Conservation (phyloP, 2,797 vertebrate species). For the Pangasius djambal region DNA sequence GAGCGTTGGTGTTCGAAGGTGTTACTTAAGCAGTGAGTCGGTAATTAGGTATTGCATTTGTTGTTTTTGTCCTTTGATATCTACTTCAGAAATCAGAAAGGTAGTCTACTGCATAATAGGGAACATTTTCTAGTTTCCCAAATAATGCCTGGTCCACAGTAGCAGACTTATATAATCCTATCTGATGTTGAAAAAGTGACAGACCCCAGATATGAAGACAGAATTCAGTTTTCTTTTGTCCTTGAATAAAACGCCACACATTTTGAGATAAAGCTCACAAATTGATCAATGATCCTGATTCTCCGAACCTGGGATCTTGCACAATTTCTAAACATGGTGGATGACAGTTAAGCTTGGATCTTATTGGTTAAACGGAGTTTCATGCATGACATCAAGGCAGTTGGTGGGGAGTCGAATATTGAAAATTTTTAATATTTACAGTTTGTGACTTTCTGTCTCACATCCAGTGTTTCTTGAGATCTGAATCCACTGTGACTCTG, state of each 20-base stretch:
- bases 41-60: background rate
- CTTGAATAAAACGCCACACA: background rate
- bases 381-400: background rate
- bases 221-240: background rate
- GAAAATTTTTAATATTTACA: background rate
- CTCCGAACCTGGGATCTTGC: background rate
- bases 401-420: background rate
- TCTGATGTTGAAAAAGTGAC: background rate
- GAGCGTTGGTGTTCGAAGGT: constrained; percentile 1
- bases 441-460: background rate
- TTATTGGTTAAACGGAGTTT: background rate
- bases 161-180: background rate
- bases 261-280: background rate
- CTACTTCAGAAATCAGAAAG: background rate
- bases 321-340: background rate
- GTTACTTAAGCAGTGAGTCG: background rate
- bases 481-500: background rate
- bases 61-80: constrained; percentile 1
- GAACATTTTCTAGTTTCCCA: background rate
- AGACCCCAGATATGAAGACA: background rate
- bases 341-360: background rate
- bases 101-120: background rate
- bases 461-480: background rate
- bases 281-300: background rate
- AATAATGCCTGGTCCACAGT: background rate